Evolutionary conservation across 2,888 invertebrate species (phyloP), one percentile per base, ranked within the genome.

Genomic region (Idaea biselata): DNA sequence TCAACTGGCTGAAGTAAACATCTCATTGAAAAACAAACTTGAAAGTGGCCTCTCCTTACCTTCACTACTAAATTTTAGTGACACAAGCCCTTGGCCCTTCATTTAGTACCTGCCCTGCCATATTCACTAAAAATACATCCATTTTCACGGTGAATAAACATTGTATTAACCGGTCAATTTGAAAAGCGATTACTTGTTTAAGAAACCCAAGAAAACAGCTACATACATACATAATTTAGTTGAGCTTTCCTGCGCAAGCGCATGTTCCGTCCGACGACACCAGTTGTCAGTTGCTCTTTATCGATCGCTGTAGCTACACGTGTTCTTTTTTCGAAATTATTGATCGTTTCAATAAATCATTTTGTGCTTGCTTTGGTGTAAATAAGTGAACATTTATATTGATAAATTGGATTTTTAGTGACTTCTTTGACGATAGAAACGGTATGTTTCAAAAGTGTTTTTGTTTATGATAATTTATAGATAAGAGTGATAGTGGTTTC

Each of bases 61-160:
- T 32, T 59, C 11, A 56, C n/a, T 67, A 32, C 63, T 68, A 18
- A 62, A 65, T 70, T 71, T 76, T 70, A 73, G 74, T 74, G 73
- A 76, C 75, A 68, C 73, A 77, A 86, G 84, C 87, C 88, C 90
- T 89, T 88, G 85, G 86, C 83, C 86, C 87, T 85, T 77, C 77
- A 77, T 77, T 83, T 75, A 79, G 84, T 91, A 91, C 91, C 91
- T 91, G 91, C 81, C 81, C 81, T 80, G 78, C 57, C 79, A 78
- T 85, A 84, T 86, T 84, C 82, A 86, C 89, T 89, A 91, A 88
- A 91, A 91, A 90, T 91, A 91, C 86, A 83, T 83, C 79, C 55
- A 78, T 81, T 81, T 86, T 82, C 83, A 88, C 84, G 86, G 82
- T 84, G 88, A 83, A 89, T 88, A 91, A 89, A 91, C 88, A 89